Evolutionary conservation across 2,888 invertebrate species (phyloP), one percentile per base, ranked within the genome.

Genomic region (Helleia helle): DNA sequence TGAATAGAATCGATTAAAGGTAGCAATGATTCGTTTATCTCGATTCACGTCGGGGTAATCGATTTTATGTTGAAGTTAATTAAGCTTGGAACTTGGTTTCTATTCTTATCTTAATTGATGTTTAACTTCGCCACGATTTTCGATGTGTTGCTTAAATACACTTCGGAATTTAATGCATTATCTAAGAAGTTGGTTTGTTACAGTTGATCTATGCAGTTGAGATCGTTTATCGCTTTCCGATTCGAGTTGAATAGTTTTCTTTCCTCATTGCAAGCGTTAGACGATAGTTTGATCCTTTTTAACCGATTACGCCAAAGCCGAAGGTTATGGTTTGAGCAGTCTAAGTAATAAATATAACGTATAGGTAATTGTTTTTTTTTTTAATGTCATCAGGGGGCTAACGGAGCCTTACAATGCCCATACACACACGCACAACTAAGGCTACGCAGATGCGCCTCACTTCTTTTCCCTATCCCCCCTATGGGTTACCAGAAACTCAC

Each of bases 11-110:
- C 45, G 42, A 44, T 49, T 45, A 30, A 40, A 36, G 44, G 43
- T 43, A 41, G 45, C 51, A 56, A 55, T 53, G 49, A 55, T 51
- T 48, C 39, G 43, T 43, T 44, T 52, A 58, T 50, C 53, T 50
- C 44, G 52, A 51, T 49, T 53, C 53, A 43, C 45, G 50, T 50
- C 49, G 42, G 48, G 43, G 47, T 48, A 52, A 56, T 54, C 55
- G 56, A 51, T 55, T 54, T 50, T 48, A 50, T 48, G 48, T 54
- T 49, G 46, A 49, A 53, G 51, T 53, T 54, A 55, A 56, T 55
- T 55, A 53, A 54, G 46, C 47, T 50, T 49, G 42, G 44, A 54
- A 51, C 48, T 52, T 52, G 38, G 38, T 37, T 44, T 40, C 46
- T 47, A 42, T 47, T 48, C 44, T 49, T 48, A 52, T 51, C 49